phyloP scores from a whole-genome alignment of 2,888 invertebrate species.

The Platycnemis pennipes region DNA sequence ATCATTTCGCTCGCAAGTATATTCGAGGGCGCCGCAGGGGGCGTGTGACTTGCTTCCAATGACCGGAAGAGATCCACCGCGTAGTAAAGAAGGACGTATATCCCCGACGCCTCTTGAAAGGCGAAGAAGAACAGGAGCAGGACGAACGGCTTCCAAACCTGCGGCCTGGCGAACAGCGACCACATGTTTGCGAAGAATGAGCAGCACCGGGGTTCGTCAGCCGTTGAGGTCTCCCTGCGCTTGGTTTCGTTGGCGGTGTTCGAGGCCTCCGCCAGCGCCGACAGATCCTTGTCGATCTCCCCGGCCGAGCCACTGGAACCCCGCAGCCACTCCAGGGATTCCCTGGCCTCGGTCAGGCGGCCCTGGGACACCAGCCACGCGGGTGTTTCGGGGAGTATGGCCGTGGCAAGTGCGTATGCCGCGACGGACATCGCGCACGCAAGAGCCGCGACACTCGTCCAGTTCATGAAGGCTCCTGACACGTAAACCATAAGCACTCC shows the following conservation, averaged over 20 bases:
- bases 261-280: not conserved
- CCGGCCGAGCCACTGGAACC: conserved; percentile 84
- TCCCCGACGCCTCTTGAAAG: conserved; percentile 87
- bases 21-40: conserved; percentile 74
- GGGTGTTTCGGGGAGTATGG: conserved; percentile 86
- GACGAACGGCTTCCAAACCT: conserved; percentile 85
- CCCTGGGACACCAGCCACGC: conserved; percentile 85
- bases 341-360: conserved; percentile 82
- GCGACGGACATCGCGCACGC: conserved; percentile 77
- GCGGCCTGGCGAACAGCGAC: conserved; percentile 15
- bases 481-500: conserved; percentile 87
- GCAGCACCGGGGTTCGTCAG: conserved; percentile 70
- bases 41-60: conserved; percentile 28
- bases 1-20: not conserved
- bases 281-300: conserved; percentile 83
- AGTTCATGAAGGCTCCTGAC: conserved; percentile 84
- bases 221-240: conserved; percentile 74
- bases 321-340: conserved; percentile 84
- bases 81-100: conserved; percentile 87
- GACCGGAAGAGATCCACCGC: conserved; percentile 85
- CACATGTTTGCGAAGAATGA: not conserved
- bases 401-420: conserved; percentile 82
- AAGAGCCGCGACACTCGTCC: conserved; percentile 82
- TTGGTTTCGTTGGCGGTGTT: conserved; percentile 18
- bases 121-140: conserved; percentile 85